A percentile compares a stretch with the other conserved stretches of the same genome.
Evolutionary conservation across 2,797 vertebrate species (phyloP).

Genomic region (Ctenopoma multispine): DNA sequence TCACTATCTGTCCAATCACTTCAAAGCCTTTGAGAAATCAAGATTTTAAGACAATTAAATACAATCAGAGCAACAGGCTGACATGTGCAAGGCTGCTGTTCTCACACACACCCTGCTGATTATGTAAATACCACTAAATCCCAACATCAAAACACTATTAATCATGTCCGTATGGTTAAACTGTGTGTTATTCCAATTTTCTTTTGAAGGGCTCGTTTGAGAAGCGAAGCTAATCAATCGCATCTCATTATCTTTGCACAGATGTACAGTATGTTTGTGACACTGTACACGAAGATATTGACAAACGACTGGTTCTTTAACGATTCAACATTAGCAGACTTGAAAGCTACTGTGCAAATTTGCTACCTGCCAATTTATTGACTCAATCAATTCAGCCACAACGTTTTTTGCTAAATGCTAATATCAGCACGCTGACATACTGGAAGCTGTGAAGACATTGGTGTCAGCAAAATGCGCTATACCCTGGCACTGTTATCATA

Average conservation of each 20-base stretch:
- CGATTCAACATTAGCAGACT: constrained; percentile 37
- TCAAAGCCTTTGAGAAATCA: constrained; percentile 40
- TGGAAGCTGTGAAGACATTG: no score
- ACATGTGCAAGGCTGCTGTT: constrained; percentile 38
- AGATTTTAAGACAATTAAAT: constrained; percentile 47
- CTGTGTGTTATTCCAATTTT: constrained; percentile 75
- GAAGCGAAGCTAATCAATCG: constrained; percentile 81
- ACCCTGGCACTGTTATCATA: no score
- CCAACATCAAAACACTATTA: constrained; percentile 76
- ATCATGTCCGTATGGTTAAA: constrained; percentile 76
- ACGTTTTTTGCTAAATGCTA: background rate
- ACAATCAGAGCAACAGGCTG: constrained; percentile 54
- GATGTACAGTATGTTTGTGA: constrained; percentile 66
- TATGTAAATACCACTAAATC: constrained; percentile 78
- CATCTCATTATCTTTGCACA: constrained; percentile 76
- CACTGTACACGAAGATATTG: constrained; percentile 66
- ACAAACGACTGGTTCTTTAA: constrained; percentile 60
- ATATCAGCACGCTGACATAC: constrained; percentile 1
- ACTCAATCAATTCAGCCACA: background rate
- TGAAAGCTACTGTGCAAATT: constrained; percentile 21
- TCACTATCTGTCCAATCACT: constrained; percentile 56
- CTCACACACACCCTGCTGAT: constrained; percentile 58
- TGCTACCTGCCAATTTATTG: constrained; percentile 29
- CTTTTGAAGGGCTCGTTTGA: constrained; percentile 70
- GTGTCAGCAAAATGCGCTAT: no score